Conservation (phyloP, 92 coral and sea anemone species). For the Porites rus region DNA sequence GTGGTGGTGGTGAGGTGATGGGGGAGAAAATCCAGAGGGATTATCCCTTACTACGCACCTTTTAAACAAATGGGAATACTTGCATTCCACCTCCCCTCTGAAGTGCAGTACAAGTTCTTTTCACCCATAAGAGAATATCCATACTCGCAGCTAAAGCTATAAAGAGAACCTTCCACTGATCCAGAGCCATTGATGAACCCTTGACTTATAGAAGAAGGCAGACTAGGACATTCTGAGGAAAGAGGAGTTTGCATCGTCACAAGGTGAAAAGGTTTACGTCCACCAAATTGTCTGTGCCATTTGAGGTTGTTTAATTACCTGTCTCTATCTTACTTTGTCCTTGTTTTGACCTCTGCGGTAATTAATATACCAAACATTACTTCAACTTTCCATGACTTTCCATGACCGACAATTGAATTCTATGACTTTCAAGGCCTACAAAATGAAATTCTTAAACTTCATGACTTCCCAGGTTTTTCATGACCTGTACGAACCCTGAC, state of each 20-base stretch:
- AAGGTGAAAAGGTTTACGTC: too few relatives aligned
- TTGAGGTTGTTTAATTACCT: too few relatives aligned
- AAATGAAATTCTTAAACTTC: too few relatives aligned
- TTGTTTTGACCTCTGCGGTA: too few relatives aligned
- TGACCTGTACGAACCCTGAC: neutral
- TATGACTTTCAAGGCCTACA: too few relatives aligned
- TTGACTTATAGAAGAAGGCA: neutral
- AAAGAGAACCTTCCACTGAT: constrained; percentile 32
- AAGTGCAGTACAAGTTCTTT: constrained; percentile 11
- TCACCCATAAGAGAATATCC: constrained; percentile 42
- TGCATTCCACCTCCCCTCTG: constrained; percentile 41
- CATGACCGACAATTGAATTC: too few relatives aligned
- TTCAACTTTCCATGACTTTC: too few relatives aligned
- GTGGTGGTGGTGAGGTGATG: neutral
- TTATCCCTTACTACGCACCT: neutral
- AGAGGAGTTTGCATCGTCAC: neutral
- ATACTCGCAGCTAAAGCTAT: constrained; percentile 18
- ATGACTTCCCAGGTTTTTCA: too few relatives aligned
- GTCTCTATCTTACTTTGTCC: too few relatives aligned
- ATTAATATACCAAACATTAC: too few relatives aligned
- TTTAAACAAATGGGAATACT: constrained; percentile 30
- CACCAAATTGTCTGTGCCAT: too few relatives aligned
- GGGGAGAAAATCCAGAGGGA: neutral
- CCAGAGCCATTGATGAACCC: constrained; percentile 30
- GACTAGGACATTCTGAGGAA: constrained; percentile 24